Evolutionary conservation across 2,888 invertebrate species (phyloP).

Genomic region (Augochlorella aurata): DNA sequence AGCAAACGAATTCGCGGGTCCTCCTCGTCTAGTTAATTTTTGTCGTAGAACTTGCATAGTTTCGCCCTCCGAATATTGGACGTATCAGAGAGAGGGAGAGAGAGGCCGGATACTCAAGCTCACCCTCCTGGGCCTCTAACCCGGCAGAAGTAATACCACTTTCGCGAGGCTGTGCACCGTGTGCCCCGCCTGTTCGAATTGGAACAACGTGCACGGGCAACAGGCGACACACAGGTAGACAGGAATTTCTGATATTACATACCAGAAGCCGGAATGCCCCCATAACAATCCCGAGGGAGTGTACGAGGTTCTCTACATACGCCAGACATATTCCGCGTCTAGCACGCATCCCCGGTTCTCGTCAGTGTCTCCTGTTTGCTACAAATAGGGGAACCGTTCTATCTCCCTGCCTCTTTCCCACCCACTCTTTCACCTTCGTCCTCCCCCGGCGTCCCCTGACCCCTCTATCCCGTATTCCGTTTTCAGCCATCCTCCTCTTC

Average conservation of each 20-base stretch:
- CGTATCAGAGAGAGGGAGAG: conserved; percentile 49
- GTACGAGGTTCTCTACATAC: conserved; percentile 69
- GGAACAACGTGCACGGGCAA: conserved; percentile 67
- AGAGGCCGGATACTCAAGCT: conserved; percentile 31
- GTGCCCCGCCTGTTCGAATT: conserved; percentile 60
- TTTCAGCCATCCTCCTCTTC: neutral
- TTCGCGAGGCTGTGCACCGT: conserved; percentile 57
- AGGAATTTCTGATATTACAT: conserved; percentile 79
- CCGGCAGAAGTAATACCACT: conserved; percentile 67
- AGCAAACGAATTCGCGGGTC: conserved; percentile 15
- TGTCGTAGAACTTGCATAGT: conserved; percentile 44
- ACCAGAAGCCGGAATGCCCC: conserved; percentile 76
- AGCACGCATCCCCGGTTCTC: conserved; percentile 55
- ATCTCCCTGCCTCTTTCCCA: conserved; percentile 37
- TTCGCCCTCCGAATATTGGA: conserved; percentile 56
- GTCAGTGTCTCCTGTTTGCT: conserved; percentile 58
- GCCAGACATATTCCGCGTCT: conserved; percentile 68
- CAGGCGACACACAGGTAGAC: conserved; percentile 74
- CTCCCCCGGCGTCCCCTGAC: neutral
- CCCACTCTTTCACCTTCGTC: conserved; percentile 17
- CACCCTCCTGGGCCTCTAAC: conserved; percentile 43
- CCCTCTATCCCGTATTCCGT: neutral
- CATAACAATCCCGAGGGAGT: conserved; percentile 72
- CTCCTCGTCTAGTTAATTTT: conserved; percentile 45
- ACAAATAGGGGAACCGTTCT: conserved; percentile 57